Base-by-base conservation (phyloP, 2,888 invertebrate genomes). In the Dastarcus helophoroides region DNA sequence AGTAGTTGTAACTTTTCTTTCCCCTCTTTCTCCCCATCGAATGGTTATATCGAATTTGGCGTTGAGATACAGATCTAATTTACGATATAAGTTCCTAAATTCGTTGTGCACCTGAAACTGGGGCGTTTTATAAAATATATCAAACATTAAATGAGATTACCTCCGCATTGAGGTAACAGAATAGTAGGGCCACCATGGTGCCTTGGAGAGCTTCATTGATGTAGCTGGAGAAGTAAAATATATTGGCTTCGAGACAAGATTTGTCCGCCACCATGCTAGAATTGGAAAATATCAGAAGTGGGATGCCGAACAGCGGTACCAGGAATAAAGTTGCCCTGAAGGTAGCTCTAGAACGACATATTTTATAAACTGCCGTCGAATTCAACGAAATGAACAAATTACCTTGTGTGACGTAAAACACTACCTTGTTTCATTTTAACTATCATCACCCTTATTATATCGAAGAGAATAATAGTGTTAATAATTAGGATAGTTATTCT, bases 261-360 rank as follows among this genome's bases (percentile, higher is more conserved):
- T 62, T 43, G 28, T 46, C 46, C 0, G 58, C 58, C 0, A 73
- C 69, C 9, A 58, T 56, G 2, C 71, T 70, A 30, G 69, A 56
- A 19, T 72, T 62, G 1, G 70, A 67, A 0, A 73, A 71, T 31
- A 79, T 56, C 10, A 79, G 60, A 44, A 78, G 76, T 46, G 79
- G 79, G 1, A 75, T 63, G 2, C 80, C 80, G 42, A 80, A 76
- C 17, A 81, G 58, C 1, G 79, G 79, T 56, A 79, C 69, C 40
- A 80, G 62, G 43, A 79, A 74, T 26, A 78, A 44, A 0, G 76
- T 74, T 0, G 79, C 76, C 47, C 73, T 72, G 10, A 74, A 64
- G 15, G 75, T 72, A 37, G 65, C 68, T 53, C 76, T 76, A 50
- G 47, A 53, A 57, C 37, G 25, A 14, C 30, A 28, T 7, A 19